These are phyloP conservation scores for Melanostoma mellinum DNA, from an alignment of 2,888 invertebrate species.

Conservation along the genomic window DNA sequence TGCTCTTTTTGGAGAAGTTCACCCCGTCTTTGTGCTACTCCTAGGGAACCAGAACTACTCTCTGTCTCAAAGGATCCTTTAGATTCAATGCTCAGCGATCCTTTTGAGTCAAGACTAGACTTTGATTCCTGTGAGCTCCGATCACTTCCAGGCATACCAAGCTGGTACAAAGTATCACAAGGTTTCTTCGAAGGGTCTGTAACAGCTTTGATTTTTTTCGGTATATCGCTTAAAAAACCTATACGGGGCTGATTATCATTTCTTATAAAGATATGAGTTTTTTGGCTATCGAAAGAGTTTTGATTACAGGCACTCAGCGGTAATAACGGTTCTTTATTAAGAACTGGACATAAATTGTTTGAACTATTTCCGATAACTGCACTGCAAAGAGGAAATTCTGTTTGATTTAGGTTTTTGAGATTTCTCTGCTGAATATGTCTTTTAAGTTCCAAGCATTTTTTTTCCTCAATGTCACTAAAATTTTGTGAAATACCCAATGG, in stretches of 20 bases:
- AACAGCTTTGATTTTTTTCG: slow-evolving; percentile 82
- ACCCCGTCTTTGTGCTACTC: slow-evolving; percentile 87
- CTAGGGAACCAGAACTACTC: slow-evolving; percentile 89
- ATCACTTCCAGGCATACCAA: slow-evolving; percentile 79
- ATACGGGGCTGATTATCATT: slow-evolving; percentile 86
- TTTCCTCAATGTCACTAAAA: slow-evolving; percentile 85
- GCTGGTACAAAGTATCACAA: slow-evolving; percentile 81
- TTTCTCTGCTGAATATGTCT: slow-evolving; percentile 82
- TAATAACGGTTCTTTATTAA: too few species aligned
- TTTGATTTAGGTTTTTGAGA: too few species aligned
- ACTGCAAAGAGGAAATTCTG: too few species aligned
- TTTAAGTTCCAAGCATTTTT: slow-evolving; percentile 83
- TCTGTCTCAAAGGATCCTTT: slow-evolving; percentile 89
- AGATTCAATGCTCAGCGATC: slow-evolving; percentile 87
- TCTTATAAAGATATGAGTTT: slow-evolving; percentile 48
- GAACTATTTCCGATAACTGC: too few species aligned
- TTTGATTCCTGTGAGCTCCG: slow-evolving; percentile 83
- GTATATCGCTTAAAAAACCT: slow-evolving; percentile 84
- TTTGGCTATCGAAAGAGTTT: too few species aligned
- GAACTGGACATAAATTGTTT: too few species aligned
- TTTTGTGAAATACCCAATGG: slow-evolving; percentile 91
- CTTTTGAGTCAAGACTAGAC: slow-evolving; percentile 86
- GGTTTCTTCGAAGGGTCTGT: slow-evolving; percentile 81
- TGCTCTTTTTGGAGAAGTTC: slow-evolving; percentile 85
- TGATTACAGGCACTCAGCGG: too few species aligned